Conservation (phyloP, 1,140 invertebrate genomes). For the Neodiprion virginianus region DNA sequence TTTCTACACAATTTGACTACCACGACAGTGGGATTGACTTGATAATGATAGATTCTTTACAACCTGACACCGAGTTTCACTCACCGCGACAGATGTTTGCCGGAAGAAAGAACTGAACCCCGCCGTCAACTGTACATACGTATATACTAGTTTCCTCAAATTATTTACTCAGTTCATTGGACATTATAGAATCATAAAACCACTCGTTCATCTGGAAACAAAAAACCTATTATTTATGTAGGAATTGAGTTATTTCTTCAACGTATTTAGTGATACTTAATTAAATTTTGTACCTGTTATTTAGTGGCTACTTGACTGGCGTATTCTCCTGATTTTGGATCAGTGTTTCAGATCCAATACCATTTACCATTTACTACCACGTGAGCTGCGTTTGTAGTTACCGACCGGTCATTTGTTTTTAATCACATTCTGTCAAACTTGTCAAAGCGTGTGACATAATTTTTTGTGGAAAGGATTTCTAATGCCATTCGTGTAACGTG, state of each 20-base stretch:
- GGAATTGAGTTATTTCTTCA: background rate
- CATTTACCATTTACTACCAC: too few relatives aligned
- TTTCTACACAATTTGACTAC: background rate
- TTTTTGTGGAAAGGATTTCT: too few relatives aligned
- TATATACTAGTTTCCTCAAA: background rate
- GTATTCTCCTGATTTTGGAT: background rate
- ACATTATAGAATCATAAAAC: background rate
- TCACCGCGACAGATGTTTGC: constrained; percentile 3
- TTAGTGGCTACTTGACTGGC: background rate
- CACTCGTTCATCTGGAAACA: background rate
- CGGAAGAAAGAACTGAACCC: background rate
- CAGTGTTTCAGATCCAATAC: too few relatives aligned
- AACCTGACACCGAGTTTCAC: background rate
- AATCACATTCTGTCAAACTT: too few relatives aligned
- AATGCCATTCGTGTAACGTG: too few relatives aligned
- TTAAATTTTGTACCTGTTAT: background rate
- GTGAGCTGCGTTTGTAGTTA: too few relatives aligned
- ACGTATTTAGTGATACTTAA: background rate
- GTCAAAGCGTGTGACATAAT: too few relatives aligned
- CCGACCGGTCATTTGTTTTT: too few relatives aligned
- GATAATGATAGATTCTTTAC: background rate
- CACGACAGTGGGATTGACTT: background rate
- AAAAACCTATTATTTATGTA: background rate
- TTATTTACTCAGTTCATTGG: background rate
- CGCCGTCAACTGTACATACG: background rate